A percentile compares a stretch with the other conserved stretches of the same genome.
Evolutionary conservation across 1,140 invertebrate species (phyloP).

Genomic region (Coelopa frigida): DNA sequence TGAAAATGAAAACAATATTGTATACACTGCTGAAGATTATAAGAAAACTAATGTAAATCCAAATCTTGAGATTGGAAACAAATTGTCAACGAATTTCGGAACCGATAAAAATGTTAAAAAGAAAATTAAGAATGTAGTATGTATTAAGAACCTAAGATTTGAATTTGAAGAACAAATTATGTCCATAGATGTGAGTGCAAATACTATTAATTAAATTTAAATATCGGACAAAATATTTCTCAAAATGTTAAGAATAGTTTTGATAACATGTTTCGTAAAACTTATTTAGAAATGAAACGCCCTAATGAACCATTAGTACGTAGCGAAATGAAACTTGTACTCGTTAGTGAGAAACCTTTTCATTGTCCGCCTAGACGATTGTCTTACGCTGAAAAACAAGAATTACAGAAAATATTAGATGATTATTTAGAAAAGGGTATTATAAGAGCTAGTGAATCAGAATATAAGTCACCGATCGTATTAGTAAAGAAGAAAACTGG

Average conservation of each 20-base stretch:
- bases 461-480: constrained; percentile 25
- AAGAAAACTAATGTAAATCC: background rate
- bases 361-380: background rate
- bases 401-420: background rate
- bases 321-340: background rate
- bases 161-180: constrained; percentile 2
- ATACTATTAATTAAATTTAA: background rate
- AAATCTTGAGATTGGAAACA: no score
- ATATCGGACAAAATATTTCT: background rate
- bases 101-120: no score
- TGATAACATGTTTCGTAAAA: background rate
- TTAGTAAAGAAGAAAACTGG: constrained; percentile 23
- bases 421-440: background rate
- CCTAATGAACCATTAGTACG: background rate
- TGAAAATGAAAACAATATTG: no score
- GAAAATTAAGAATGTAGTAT: no score
- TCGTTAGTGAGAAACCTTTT: background rate
- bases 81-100: no score
- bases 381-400: constrained; percentile 1
- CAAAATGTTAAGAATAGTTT: background rate
- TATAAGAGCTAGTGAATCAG: constrained; percentile 6
- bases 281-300: background rate
- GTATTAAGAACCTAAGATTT: background rate
- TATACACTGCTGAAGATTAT: background rate
- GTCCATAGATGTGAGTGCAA: background rate